Percentiles rank a stretch among this genome's conserved stretches.
These are phyloP conservation scores for Sminthurides aquaticus DNA, from an alignment of 2,888 invertebrate genomes.

Conservation along the genomic window DNA sequence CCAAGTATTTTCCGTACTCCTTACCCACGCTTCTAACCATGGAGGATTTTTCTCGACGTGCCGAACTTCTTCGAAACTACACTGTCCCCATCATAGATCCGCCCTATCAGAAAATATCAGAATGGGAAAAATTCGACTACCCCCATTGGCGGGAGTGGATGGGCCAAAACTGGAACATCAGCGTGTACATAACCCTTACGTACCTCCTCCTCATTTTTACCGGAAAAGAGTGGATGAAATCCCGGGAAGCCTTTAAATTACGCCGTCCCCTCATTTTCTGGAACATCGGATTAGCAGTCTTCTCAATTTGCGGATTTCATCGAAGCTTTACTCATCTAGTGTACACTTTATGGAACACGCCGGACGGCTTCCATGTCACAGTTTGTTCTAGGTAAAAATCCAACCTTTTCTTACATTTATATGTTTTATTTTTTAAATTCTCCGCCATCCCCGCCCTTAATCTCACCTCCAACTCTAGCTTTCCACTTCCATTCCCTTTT, in stretches of 20 bases:
- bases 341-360: background rate
- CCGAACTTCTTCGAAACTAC: background rate
- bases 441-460: too few relatives aligned
- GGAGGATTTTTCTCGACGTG: background rate
- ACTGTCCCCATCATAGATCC: conserved; percentile 1
- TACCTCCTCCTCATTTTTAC: conserved; percentile 20
- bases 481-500: background rate
- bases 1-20: too few relatives aligned
- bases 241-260: conserved; percentile 18
- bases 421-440: too few relatives aligned
- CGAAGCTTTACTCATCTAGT: conserved; percentile 14
- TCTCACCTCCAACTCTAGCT: background rate
- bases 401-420: too few relatives aligned
- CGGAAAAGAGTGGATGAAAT: conserved; percentile 18
- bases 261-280: conserved; percentile 20
- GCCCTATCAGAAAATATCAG: conserved; percentile 3
- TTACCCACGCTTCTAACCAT: background rate
- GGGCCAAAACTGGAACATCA: conserved; percentile 21
- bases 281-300: conserved; percentile 25
- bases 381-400: conserved; percentile 21
- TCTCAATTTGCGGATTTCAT: conserved; percentile 18
- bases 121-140: conserved; percentile 20
- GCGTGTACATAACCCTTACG: conserved; percentile 12
- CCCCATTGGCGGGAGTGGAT: conserved; percentile 16
- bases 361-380: conserved; percentile 14